Evolutionary conservation across 2,888 invertebrate genomes (phyloP).

Genomic region (Agriopis leucophaearia): DNA sequence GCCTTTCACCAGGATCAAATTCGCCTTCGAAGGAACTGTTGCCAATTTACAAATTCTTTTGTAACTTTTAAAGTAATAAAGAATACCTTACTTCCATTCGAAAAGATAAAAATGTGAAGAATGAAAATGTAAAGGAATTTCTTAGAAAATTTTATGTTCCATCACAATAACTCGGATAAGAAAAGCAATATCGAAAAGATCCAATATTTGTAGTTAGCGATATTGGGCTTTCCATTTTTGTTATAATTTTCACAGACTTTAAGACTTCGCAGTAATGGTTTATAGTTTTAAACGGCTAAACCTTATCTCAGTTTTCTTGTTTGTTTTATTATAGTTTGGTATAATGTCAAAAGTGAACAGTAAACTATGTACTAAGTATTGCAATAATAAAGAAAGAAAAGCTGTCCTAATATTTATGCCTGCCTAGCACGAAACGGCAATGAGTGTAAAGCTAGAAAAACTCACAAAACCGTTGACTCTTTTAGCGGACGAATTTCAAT

Average conservation of each 20-base stretch:
- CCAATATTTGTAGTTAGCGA: slow-evolving; percentile 65
- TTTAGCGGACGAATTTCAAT: neutral
- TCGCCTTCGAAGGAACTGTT: neutral
- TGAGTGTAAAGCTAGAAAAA: neutral
- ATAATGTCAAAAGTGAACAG: slow-evolving; percentile 13
- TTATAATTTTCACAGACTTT: slow-evolving; percentile 15
- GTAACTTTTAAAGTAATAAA: neutral
- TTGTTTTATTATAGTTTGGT: slow-evolving; percentile 21
- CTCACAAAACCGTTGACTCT: neutral
- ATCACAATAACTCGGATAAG: slow-evolving; percentile 40
- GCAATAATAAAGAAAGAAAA: slow-evolving; percentile 1
- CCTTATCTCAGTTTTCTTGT: slow-evolving; percentile 7
- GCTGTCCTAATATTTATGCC: neutral
- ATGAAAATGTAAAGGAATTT: slow-evolving; percentile 27
- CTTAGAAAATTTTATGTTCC: slow-evolving; percentile 34
- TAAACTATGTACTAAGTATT: slow-evolving; percentile 7
- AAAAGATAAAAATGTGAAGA: slow-evolving; percentile 23
- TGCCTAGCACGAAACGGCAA: neutral
- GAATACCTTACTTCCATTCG: slow-evolving; percentile 17
- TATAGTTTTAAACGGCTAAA: slow-evolving; percentile 15
- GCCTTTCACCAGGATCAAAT: neutral
- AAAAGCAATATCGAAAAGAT: slow-evolving; percentile 62
- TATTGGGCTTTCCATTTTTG: slow-evolving; percentile 49
- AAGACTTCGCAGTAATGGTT: slow-evolving; percentile 12
- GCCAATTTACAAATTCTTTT: neutral